These are phyloP conservation scores for Protonemura montana DNA, from an alignment of 2,888 invertebrate genomes.

Conservation along the genomic window DNA sequence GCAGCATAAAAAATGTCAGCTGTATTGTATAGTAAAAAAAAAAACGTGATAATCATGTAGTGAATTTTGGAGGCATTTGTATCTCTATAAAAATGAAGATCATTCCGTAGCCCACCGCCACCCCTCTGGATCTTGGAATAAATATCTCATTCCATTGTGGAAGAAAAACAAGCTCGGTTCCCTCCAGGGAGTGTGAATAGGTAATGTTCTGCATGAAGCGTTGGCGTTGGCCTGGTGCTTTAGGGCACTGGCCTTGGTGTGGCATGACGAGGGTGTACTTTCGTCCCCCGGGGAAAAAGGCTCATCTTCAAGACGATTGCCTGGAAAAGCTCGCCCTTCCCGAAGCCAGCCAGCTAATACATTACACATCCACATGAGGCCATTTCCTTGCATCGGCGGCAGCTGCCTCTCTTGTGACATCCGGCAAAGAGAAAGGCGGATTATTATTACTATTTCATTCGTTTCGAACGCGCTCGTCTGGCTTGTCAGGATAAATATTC, in stretches of 20 bases:
- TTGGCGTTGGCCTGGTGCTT: neutral
- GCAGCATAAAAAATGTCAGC: neutral
- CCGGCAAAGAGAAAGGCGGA: neutral
- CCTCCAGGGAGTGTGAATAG: slow-evolving; percentile 9
- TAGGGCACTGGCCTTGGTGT: neutral
- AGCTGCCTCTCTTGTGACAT: neutral
- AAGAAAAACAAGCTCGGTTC: neutral
- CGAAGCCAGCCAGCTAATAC: slow-evolving; percentile 19
- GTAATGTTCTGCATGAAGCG: neutral
- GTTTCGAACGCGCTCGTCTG: neutral
- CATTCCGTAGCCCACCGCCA: neutral
- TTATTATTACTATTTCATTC: neutral
- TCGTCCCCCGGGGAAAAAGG: neutral
- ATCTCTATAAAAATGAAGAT: neutral
- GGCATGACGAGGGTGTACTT: neutral
- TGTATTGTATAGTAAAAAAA: neutral
- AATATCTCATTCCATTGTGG: neutral
- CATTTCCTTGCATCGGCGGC: neutral
- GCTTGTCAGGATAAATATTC: no score
- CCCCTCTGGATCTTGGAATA: neutral
- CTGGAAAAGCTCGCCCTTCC: slow-evolving; percentile 13
- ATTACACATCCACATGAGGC: slow-evolving; percentile 5
- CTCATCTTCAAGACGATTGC: slow-evolving; percentile 33
- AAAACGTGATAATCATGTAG: neutral
- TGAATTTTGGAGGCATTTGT: neutral